Percentiles rank a stretch among this genome's conserved stretches.
phyloP scores from a whole-genome alignment of 1,140 invertebrate genomes.

The Pachypsylla venusta region DNA sequence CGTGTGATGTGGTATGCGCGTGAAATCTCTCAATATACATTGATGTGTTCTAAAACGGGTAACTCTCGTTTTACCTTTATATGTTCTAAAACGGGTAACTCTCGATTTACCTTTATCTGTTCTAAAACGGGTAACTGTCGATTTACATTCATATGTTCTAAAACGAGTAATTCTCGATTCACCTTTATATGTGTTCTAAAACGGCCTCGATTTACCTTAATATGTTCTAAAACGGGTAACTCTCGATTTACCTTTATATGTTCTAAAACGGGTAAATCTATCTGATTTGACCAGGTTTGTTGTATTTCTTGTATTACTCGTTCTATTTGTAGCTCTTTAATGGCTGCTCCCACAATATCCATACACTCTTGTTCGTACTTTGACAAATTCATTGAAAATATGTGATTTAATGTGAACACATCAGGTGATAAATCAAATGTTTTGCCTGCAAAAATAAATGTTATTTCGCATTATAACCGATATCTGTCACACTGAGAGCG shows the following conservation, averaged over 20 bases:
- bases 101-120: not conserved
- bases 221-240: no score
- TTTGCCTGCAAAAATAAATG: conserved; percentile 37
- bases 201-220: no score
- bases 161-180: no score
- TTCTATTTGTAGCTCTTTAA: conserved; percentile 78
- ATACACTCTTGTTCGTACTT: conserved; percentile 67
- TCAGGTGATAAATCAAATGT: conserved; percentile 74
- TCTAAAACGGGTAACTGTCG: not conserved
- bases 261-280: not conserved
- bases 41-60: no score
- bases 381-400: conserved; percentile 81
- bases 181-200: no score
- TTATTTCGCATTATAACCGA: not conserved
- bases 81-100: no score
- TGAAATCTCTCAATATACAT: no score
- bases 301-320: conserved; percentile 62
- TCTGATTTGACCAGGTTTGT: conserved; percentile 28
- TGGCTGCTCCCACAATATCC: conserved; percentile 69
- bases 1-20: no score
- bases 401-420: conserved; percentile 71
- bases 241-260: not conserved
- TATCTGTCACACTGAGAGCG: no score
- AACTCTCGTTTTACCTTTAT: no score
- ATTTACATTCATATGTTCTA: no score